Conservation (phyloP, 2,888 invertebrate species). For the Chrysopilus asiliformis region DNA sequence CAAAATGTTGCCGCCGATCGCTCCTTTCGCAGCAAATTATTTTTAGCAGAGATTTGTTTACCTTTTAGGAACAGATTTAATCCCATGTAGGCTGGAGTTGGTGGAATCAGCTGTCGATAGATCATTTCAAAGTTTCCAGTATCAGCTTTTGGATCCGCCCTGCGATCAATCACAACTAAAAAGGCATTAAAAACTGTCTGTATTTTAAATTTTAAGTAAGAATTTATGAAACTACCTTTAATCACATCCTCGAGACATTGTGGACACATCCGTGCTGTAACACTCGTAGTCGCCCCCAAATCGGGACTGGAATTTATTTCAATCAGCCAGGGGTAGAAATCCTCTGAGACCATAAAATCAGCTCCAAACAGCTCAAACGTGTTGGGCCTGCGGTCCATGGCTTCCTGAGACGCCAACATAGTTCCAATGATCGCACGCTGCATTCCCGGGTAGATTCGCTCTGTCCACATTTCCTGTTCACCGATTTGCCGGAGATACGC, state of each 20-base stretch:
- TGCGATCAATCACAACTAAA: slow-evolving; percentile 71
- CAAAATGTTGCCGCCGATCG: slow-evolving; percentile 1
- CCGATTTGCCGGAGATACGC: slow-evolving; percentile 51
- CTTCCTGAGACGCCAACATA: slow-evolving; percentile 74
- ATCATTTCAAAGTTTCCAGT: slow-evolving; percentile 70
- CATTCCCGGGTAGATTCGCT: slow-evolving; percentile 80
- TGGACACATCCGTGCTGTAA: slow-evolving; percentile 74
- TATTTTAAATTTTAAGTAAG: too few relatives aligned
- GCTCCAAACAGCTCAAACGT: slow-evolving; percentile 92
- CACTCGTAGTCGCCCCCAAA: slow-evolving; percentile 78
- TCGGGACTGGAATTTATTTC: slow-evolving; percentile 93
- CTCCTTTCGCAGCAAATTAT: slow-evolving; percentile 16
- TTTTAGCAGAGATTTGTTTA: slow-evolving; percentile 28
- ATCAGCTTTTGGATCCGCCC: slow-evolving; percentile 55
- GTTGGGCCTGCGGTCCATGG: slow-evolving; percentile 62
- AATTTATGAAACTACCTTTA: slow-evolving; percentile 60
- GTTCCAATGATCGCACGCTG: slow-evolving; percentile 62
- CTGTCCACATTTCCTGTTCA: slow-evolving; percentile 64
- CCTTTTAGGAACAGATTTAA: slow-evolving; percentile 34
- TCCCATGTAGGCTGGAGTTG: slow-evolving; percentile 69
- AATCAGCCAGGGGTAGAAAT: slow-evolving; percentile 80
- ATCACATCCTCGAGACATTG: slow-evolving; percentile 80
- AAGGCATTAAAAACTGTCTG: too few relatives aligned
- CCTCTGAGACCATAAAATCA: slow-evolving; percentile 86
- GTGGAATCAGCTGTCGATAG: slow-evolving; percentile 63